Conservation (phyloP, 1,140 invertebrate genomes). For the Stegodyphus dumicola region DNA sequence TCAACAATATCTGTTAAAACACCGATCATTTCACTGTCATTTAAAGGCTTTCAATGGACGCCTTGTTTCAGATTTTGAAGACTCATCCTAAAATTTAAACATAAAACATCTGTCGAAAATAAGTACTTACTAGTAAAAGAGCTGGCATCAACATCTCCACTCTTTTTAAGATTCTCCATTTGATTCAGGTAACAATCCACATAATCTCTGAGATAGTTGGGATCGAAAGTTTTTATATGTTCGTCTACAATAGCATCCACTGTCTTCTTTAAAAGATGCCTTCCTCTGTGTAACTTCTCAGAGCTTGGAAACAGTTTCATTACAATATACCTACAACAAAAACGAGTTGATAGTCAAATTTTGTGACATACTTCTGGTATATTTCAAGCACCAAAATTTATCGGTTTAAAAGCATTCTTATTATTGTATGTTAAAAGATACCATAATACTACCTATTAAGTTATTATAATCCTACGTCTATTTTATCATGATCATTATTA, state of each 20-base stretch:
- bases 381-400: too few relatives aligned
- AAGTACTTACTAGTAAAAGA: constrained; percentile 21
- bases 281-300: neutral
- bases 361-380: too few relatives aligned
- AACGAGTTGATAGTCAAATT: neutral
- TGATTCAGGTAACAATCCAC: neutral
- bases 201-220: neutral
- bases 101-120: neutral
- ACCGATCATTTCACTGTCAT: too few relatives aligned
- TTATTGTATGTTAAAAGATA: too few relatives aligned
- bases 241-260: neutral
- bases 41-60: too few relatives aligned
- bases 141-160: neutral
- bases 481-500: too few relatives aligned
- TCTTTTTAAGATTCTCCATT: neutral
- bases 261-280: neutral
- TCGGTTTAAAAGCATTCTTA: too few relatives aligned
- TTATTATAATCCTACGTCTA: too few relatives aligned
- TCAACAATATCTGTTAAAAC: too few relatives aligned
- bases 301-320: neutral
- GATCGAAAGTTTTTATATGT: neutral
- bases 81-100: too few relatives aligned
- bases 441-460: too few relatives aligned
- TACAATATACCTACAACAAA: neutral
- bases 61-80: too few relatives aligned